A percentile compares a stretch with the other conserved stretches of the same genome.
Evolutionary conservation across 2,113 vertebrate genomes (phyloP).

Genomic region (Cavia porcellus): DNA sequence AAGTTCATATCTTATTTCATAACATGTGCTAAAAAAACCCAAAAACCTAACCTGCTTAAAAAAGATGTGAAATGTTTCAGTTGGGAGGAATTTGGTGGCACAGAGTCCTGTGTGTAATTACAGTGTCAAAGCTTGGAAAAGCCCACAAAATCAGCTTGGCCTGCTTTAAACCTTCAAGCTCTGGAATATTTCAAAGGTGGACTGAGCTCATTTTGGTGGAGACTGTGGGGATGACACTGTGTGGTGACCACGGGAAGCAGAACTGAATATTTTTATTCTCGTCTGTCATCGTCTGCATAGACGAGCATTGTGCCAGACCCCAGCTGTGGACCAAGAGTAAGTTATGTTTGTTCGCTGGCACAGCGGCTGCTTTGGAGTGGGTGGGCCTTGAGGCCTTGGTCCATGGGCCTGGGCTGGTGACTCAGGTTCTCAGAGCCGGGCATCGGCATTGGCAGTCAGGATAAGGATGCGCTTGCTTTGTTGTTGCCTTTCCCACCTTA

Average conservation of each 20-base stretch:
- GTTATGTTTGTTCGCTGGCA: constrained; percentile 58
- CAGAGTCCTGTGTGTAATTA: constrained; percentile 80
- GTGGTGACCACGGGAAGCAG: constrained; percentile 48
- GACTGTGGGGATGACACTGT: constrained; percentile 54
- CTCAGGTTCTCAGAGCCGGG: constrained; percentile 3
- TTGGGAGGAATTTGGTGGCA: constrained; percentile 79
- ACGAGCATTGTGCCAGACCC: constrained; percentile 74
- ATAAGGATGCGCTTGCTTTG: neutral
- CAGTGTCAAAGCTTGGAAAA: constrained; percentile 68
- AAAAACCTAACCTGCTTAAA: constrained; percentile 76
- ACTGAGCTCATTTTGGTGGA: constrained; percentile 76
- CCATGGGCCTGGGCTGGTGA: constrained; percentile 55
- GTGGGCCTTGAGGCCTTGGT: constrained; percentile 10
- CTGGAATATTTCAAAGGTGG: constrained; percentile 68
- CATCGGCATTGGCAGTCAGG: neutral
- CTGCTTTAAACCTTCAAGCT: constrained; percentile 77
- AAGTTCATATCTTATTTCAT: constrained; percentile 85
- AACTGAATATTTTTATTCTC: constrained; percentile 60
- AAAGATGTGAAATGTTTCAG: constrained; percentile 84
- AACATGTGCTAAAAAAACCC: constrained; percentile 80
- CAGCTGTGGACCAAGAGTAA: constrained; percentile 83
- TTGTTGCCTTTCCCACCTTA: neutral
- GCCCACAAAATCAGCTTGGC: constrained; percentile 69
- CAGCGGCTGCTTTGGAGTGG: constrained; percentile 65
- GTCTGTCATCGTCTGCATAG: constrained; percentile 54